Conservation (phyloP, 1,140 invertebrate species). For the Dryas iulia region DNA sequence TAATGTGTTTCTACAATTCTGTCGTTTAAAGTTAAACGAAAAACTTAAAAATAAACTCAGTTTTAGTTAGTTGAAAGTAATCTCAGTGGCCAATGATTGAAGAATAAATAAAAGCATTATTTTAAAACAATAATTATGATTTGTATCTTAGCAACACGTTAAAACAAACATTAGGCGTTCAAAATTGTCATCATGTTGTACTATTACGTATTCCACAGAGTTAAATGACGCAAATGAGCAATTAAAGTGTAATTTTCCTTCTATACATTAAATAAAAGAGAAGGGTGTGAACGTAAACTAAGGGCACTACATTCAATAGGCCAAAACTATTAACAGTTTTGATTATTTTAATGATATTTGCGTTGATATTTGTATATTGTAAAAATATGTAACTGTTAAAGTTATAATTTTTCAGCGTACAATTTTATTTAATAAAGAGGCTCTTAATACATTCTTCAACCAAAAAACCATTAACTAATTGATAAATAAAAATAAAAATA, state of each 20-base stretch:
- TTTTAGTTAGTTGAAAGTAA: too few relatives aligned
- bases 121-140: background rate
- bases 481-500: too few relatives aligned
- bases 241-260: constrained; percentile 58
- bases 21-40: too few relatives aligned
- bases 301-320: constrained; percentile 1
- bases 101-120: background rate
- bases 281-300: constrained; percentile 28
- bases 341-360: background rate
- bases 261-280: constrained; percentile 24
- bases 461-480: too few relatives aligned
- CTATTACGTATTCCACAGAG: constrained; percentile 43
- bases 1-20: too few relatives aligned
- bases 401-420: background rate
- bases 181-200: constrained; percentile 32
- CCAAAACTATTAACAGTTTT: background rate
- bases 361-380: background rate
- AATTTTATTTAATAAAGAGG: too few relatives aligned
- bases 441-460: too few relatives aligned
- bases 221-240: constrained; percentile 64
- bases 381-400: too few relatives aligned
- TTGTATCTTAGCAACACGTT: constrained; percentile 28
- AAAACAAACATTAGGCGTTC: constrained; percentile 32
- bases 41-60: too few relatives aligned
- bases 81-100: too few relatives aligned